Evolutionary conservation across 2,797 vertebrate genomes (phyloP).

Genomic region (Remorina albescens): DNA sequence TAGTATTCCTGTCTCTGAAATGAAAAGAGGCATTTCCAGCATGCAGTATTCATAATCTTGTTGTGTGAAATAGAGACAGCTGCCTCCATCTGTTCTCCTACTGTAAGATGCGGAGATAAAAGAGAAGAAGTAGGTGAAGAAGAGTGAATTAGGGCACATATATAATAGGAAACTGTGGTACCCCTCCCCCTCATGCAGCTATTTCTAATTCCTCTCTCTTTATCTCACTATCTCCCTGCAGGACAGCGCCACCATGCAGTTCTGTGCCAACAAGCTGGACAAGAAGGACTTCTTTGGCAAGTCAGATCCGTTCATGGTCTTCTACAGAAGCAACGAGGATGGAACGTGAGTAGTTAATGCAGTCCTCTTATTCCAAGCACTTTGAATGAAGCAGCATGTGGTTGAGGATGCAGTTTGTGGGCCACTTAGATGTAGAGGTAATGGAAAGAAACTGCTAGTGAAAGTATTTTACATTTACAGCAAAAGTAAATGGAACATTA

Average conservation of each 20-base stretch:
- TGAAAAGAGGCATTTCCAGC: constrained; percentile 23
- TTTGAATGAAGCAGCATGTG: constrained; percentile 7
- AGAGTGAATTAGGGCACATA: constrained; percentile 35
- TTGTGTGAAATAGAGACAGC: constrained; percentile 25
- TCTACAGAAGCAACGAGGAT: constrained; percentile 96
- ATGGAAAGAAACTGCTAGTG: background rate
- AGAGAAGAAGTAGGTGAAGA: constrained; percentile 14
- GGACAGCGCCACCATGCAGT: constrained; percentile 96
- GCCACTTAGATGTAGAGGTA: background rate
- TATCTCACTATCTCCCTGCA: constrained; percentile 62
- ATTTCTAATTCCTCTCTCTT: constrained; percentile 2
- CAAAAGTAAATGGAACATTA: no score
- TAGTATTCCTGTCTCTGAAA: background rate
- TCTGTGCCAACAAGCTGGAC: constrained; percentile 97
- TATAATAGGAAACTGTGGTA: constrained; percentile 19
- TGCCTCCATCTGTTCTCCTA: constrained; percentile 38
- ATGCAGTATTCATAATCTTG: constrained; percentile 33
- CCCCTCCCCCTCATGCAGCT: background rate
- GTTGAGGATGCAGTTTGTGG: background rate
- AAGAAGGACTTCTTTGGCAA: constrained; percentile 99
- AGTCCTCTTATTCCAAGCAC: background rate
- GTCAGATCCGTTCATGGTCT: constrained; percentile 96
- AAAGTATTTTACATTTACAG: constrained; percentile 18
- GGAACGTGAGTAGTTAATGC: constrained; percentile 89
- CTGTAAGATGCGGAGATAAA: constrained; percentile 26